A percentile compares a stretch with the other conserved stretches of the same genome.
Conservation (phyloP, 2,888 invertebrate genomes). For the Aphodius sticticus region DNA sequence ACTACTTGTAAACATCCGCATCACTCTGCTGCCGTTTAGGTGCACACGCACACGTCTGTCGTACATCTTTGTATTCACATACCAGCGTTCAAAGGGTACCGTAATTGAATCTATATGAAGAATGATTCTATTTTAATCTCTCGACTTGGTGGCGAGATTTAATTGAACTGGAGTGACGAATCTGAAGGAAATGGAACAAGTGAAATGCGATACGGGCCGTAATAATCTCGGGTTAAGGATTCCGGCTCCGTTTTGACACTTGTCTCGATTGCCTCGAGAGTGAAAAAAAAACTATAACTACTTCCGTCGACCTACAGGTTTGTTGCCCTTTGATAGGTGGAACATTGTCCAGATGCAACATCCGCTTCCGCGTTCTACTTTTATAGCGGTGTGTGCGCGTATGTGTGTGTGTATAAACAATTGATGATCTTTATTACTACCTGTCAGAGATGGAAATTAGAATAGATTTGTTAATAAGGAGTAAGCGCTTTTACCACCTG, state of each 20-base stretch:
- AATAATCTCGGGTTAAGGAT: background rate
- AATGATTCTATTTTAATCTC: slow-evolving; percentile 14
- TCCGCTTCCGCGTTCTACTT: slow-evolving; percentile 35
- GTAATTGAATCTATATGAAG: slow-evolving; percentile 5
- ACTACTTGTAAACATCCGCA: slow-evolving; percentile 27
- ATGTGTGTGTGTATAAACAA: slow-evolving; percentile 16
- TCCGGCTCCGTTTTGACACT: slow-evolving; percentile 25
- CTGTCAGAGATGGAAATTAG: slow-evolving; percentile 32
- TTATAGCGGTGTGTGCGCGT: slow-evolving; percentile 15
- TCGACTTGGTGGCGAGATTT: background rate
- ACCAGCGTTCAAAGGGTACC: slow-evolving; percentile 18
- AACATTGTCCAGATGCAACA: slow-evolving; percentile 37
- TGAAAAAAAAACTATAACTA: slow-evolving; percentile 29
- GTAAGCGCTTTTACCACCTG: too few relatives aligned
- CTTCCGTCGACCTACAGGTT: slow-evolving; percentile 38
- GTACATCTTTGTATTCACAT: slow-evolving; percentile 14
- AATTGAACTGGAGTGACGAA: slow-evolving; percentile 15
- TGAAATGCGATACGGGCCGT: background rate
- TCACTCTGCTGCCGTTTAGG: background rate
- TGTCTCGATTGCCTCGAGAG: slow-evolving; percentile 29
- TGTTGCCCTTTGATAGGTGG: slow-evolving; percentile 36
- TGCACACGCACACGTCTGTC: slow-evolving; percentile 4
- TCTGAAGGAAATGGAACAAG: background rate
- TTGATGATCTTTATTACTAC: background rate
- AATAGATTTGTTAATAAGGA: too few relatives aligned